Evolutionary conservation across 2,797 vertebrate species (phyloP), one percentile per base, ranked within the genome.

Genomic region (Dendrocincla fuliginosa): DNA sequence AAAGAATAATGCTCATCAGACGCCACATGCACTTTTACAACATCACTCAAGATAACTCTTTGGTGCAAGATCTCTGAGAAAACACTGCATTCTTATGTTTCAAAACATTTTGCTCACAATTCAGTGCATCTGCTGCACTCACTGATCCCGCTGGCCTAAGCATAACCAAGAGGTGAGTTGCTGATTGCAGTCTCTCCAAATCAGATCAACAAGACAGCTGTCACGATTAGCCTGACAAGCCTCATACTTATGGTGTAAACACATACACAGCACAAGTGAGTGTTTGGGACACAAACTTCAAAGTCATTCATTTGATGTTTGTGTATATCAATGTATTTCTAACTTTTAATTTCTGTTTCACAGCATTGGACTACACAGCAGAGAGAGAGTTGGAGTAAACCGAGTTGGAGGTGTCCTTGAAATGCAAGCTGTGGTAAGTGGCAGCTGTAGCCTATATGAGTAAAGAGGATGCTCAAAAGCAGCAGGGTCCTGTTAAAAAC

Each of bases 151-250:
- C 88, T 90, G 90, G 50, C n/a, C 60, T 60, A 30, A 88, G 77
- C 63, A 39, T 13, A 52, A 22, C 3, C 0, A 4, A 57, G 55
- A 0, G 0, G 23, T 6, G 76, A 69, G 84, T 20, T 22, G 63
- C 65, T 78, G 89, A 14, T 20, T 13, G 57, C 1, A 4, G 67
- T 42, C 47, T 64, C 82, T 63, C 57, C 2, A 33, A 47, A 28
- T 33, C 27, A 35, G 44, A 63, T 13, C 41, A 63, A 55, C 13
- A 39, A 73, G 64, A 27, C 13, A 77, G 74, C 33, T 2, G 0
- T 30, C 64, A 47, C 0, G 0, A 77, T 56, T 57, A 25, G 20
- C 53, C 50, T 33, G 49, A 81, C 39, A 16, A 81, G 46, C 22
- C 53, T 28, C 27, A 10, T 2, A 52, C 47, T 32, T n/a, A 8